phyloP scores from a whole-genome alignment of 1,140 invertebrate species.

The Drosophila ercepeae region DNA sequence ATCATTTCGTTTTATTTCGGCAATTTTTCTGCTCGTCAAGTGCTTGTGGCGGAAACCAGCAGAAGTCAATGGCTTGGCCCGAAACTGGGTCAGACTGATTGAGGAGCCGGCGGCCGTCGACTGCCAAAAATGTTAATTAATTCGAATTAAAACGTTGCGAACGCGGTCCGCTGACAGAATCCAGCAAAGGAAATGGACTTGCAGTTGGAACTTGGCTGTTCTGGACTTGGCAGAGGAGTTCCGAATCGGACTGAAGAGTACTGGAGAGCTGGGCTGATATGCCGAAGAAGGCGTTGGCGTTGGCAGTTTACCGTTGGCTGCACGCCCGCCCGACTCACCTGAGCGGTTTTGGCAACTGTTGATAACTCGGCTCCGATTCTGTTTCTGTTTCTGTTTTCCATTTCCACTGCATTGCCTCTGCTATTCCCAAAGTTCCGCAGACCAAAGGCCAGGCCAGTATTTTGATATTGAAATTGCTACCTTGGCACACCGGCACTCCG shows the following conservation, averaged over 20 bases:
- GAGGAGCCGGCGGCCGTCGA: conserved; percentile 37
- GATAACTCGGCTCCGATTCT: conserved; percentile 29
- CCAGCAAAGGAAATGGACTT: conserved; percentile 19
- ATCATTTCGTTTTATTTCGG: conserved; percentile 52
- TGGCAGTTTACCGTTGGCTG: conserved; percentile 72
- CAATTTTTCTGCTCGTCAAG: conserved; percentile 60
- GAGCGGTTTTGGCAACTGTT: conserved; percentile 41
- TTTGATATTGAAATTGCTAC: conserved; percentile 81
- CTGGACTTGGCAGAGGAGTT: conserved; percentile 25
- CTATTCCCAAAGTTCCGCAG: conserved; percentile 9
- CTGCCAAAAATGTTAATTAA: conserved; percentile 69
- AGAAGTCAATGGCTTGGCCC: conserved; percentile 58
- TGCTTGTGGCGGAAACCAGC: conserved; percentile 15
- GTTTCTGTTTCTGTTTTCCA: conserved; percentile 15
- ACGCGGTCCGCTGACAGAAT: conserved; percentile 38
- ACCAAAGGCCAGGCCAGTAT: conserved; percentile 73
- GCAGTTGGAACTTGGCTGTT: neutral
- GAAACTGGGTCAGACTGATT: conserved; percentile 52
- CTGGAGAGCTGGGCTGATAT: conserved; percentile 47
- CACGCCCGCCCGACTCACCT: conserved; percentile 55
- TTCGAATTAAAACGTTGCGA: conserved; percentile 73
- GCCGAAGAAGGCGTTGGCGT: conserved; percentile 71
- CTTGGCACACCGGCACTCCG: conserved; percentile 42
- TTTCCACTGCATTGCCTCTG: neutral
- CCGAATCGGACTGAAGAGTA: conserved; percentile 20